phyloP scores from a whole-genome alignment of 2,888 invertebrate species.

The Digitonthophagus gazella region DNA sequence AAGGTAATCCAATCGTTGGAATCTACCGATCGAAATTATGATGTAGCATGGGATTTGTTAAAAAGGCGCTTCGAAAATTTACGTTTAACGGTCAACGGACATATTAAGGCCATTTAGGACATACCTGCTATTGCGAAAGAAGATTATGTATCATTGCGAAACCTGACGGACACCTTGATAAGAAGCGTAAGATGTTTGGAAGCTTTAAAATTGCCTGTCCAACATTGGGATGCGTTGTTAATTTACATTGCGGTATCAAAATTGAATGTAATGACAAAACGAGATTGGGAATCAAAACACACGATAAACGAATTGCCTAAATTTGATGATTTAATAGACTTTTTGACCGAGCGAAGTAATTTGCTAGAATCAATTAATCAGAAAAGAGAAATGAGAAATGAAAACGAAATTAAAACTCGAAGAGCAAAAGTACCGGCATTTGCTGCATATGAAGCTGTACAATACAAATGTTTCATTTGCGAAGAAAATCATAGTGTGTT shows the following conservation, averaged over 20 bases:
- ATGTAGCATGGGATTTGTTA: constrained; percentile 13
- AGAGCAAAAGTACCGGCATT: no score
- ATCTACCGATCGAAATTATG: constrained; percentile 12
- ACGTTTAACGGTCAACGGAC: neutral
- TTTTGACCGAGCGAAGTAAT: neutral
- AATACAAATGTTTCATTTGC: constrained; percentile 6
- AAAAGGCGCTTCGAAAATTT: neutral
- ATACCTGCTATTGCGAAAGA: constrained; percentile 3
- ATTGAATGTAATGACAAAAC: constrained; percentile 7
- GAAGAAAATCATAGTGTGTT: neutral
- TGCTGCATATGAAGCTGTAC: neutral
- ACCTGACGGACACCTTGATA: constrained; percentile 6
- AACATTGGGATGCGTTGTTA: constrained; percentile 9
- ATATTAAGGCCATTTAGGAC: constrained; percentile 7
- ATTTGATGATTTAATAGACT: neutral
- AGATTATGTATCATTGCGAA: constrained; percentile 1
- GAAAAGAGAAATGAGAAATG: no score
- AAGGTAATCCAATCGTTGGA: neutral
- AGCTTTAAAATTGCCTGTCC: neutral
- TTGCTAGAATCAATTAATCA: no score
- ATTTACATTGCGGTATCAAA: constrained; percentile 9
- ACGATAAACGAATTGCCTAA: neutral
- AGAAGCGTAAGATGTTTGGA: constrained; percentile 9
- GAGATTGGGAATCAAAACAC: constrained; percentile 18
- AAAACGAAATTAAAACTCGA: no score